A percentile compares a stretch with the other conserved stretches of the same genome.
phyloP scores from a whole-genome alignment of 2,113 vertebrate species.

The Cololabis saira region DNA sequence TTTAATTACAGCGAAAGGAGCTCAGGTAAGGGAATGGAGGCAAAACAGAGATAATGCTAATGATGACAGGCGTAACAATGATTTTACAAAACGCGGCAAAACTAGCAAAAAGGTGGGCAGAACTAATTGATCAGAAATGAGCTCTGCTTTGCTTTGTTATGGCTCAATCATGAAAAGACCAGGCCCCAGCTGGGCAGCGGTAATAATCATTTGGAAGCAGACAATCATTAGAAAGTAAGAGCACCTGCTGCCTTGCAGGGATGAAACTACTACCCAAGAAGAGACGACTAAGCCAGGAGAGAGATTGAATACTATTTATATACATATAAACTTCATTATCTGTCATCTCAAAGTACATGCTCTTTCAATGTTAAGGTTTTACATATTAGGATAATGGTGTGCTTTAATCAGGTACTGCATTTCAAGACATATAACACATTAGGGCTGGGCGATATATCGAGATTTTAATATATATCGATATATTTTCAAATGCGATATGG shows the following conservation, averaged over 20 bases:
- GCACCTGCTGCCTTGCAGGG: conserved; percentile 46
- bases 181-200: conserved; percentile 58
- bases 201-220: conserved; percentile 68
- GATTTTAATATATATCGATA: no score
- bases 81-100: conserved; percentile 30
- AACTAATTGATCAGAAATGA: conserved; percentile 59
- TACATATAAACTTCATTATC: no score
- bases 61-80: conserved; percentile 5
- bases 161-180: conserved; percentile 52
- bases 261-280: conserved; percentile 36
- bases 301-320: conserved; percentile 4
- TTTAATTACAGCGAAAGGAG: conserved; percentile 10
- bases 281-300: conserved; percentile 19
- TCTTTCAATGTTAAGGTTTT: no score
- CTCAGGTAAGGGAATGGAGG: background rate
- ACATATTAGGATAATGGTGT: no score
- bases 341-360: no score
- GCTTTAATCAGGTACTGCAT: no score
- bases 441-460: no score
- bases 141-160: conserved; percentile 37
- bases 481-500: no score
- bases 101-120: conserved; percentile 49
- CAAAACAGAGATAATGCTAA: conserved; percentile 9
- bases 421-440: no score
- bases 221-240: conserved; percentile 59